Evolutionary conservation across 2,888 invertebrate species (phyloP), one percentile per base, ranked within the genome.

Genomic region (Hyalella azteca): DNA sequence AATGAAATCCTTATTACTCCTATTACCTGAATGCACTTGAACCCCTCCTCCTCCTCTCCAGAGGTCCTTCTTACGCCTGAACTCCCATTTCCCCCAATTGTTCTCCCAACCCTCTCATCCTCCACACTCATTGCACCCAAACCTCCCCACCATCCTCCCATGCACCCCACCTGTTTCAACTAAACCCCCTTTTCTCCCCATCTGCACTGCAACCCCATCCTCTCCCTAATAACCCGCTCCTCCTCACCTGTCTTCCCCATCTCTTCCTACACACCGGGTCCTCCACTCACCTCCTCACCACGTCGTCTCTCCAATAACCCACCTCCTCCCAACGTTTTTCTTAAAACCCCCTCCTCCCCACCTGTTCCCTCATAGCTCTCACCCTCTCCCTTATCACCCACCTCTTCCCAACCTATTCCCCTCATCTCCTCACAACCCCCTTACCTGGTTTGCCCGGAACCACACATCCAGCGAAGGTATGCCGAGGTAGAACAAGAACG

Each of bases 401-500:
- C n/a, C n/a, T n/a, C n/a, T n/a, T n/a, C n/a, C n/a, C n/a, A n/a
- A n/a, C n/a, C 45, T 45, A 45, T 45, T 15, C 45, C 45, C 45
- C 9, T 7, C 45, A 7, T 15, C 15, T 15, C 7, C 45, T 15
- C 15, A 15, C 15, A 7, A 7, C 45, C 15, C 9, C 7, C 59
- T n/a, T 0, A 59, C 78, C 82, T 40, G 86, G 79, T 87, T 86
- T 80, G 86, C 86, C 9, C 86, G 86, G 82, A 86, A 88, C 73
- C 86, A 86, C 22, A 88, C 86, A 60, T 87, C 86, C 13, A 88
- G 78, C 15, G 87, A 86, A 4, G 88, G 88, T 41, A 88, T 86
- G 7, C 88, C 88, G 32, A 87, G 85, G 59, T 86, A 86, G 85
- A 87, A 88, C 36, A 87, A 84, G 82, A 89, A 89, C 9, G 88